Base-by-base conservation (phyloP, 2,113 vertebrate genomes). In the Pangasianodon hypophthalmus region DNA sequence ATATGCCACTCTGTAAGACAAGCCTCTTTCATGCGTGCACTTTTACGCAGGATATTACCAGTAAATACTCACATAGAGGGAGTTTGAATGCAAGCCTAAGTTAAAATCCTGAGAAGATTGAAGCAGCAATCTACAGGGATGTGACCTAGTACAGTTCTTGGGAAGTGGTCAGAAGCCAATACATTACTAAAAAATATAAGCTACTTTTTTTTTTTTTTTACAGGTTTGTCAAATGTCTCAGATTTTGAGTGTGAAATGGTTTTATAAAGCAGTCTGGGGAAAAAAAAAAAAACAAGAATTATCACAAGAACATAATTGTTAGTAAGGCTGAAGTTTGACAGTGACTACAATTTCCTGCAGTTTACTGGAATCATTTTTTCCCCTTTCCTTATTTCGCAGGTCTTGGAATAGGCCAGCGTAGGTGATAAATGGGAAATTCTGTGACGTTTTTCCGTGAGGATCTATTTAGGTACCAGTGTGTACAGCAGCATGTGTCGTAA, bases 361-460 rank as follows among this genome's bases (percentile, higher is more conserved):
- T 80, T 50, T 77, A 77, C 24, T 87, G 52, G 11, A 56, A 58
- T 0, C 2, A 32, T 3, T 26, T 13, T 52, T 54, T 24, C 2
- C 69, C 14, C 2, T 21, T 79, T 87, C 52, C 69, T 44, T 32
- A n/a, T 87, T 77, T 87, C 69, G 44, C 52, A 56, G 37, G 48
- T 50, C 64, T 54, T 26, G 19, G n/a, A 19, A 86, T 6, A 41
- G 85, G n/a, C 84, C 62, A 67, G 6, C 7, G 19, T 83, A 84
- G 67, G 67, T 75, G 54, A 18, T 75, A 62, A 46, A 79, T 46
- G 37, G 69, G 77, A 80, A 90, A 41, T 54, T 56, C 26, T 41
- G 60, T 6, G 44, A 67, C 44, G 8, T 32, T 88, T 88, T 86
- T 86, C 82, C 82, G 58, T 48, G 18, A 32, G 85, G 84, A 48